Evolutionary conservation across 2,113 vertebrate genomes (phyloP).

Genomic region (Oryzias woworae): DNA sequence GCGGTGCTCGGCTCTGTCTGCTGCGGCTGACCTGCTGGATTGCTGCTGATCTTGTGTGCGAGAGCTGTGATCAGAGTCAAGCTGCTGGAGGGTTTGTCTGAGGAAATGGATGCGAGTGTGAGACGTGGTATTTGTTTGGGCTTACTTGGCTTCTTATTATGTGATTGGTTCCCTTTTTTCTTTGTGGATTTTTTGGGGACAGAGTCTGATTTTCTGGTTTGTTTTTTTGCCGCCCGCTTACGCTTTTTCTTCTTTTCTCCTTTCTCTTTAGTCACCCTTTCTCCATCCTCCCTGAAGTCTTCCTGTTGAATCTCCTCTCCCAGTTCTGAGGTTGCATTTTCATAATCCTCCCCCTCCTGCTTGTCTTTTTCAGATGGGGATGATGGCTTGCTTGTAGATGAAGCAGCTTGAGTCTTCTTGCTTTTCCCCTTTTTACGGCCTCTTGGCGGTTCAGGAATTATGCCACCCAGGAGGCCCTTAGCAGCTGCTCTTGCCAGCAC

Average conservation of each 20-base stretch:
- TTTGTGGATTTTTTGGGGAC: constrained; percentile 35
- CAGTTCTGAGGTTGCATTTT: not conserved
- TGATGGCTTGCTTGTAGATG: constrained; percentile 23
- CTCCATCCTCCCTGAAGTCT: not conserved
- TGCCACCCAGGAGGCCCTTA: constrained; percentile 74
- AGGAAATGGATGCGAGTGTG: constrained; percentile 51
- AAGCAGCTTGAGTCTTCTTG: constrained; percentile 34
- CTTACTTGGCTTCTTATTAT: constrained; percentile 17
- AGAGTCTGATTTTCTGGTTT: not conserved
- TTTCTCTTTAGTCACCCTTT: not conserved
- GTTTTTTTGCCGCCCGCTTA: constrained; percentile 36
- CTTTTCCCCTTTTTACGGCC: constrained; percentile 44
- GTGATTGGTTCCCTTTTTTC: constrained; percentile 23
- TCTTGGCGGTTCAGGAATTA: constrained; percentile 64
- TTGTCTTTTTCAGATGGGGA: constrained; percentile 22
- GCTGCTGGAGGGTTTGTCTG: constrained; percentile 36
- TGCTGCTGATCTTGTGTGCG: constrained; percentile 47
- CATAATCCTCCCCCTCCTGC: not conserved
- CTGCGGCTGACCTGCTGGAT: not conserved
- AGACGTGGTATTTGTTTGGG: constrained; percentile 58
- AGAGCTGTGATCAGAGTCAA: constrained; percentile 51
- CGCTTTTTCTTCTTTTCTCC: constrained; percentile 22
- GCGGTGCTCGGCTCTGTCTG: not conserved
- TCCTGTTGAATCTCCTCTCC: constrained; percentile 25
- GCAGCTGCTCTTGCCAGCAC: constrained; percentile 68